Evolutionary conservation across 2,113 vertebrate species (phyloP).

Genomic region (Myiopsitta monachus): DNA sequence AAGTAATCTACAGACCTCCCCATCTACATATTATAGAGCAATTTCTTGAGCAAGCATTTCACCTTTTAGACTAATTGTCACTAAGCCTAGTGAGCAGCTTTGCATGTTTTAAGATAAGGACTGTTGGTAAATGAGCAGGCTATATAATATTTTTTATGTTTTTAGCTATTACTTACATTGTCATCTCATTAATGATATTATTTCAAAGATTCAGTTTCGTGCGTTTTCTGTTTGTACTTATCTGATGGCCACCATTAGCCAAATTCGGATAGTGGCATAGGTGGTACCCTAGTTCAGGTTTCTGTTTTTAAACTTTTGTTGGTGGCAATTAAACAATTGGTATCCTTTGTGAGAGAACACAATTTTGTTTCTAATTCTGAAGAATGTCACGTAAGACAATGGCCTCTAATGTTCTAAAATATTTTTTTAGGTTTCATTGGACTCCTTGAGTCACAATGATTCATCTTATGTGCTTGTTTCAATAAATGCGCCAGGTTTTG

Average conservation of each 20-base stretch:
- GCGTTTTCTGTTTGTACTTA: not conserved
- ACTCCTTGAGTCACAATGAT: not conserved
- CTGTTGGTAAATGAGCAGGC: not conserved
- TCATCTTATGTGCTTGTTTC: not conserved
- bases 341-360: not conserved
- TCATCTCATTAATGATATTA: not conserved
- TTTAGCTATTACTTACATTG: not conserved
- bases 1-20: not conserved
- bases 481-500: not conserved
- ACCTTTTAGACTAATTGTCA: not conserved
- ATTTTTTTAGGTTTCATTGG: not conserved
- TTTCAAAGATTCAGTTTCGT: not conserved
- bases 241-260: not conserved
- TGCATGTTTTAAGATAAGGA: not conserved
- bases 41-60: not conserved
- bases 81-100: not conserved
- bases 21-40: not conserved
- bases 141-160: not conserved
- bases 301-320: not conserved
- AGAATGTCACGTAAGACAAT: not conserved
- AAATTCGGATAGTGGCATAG: not conserved
- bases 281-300: not conserved
- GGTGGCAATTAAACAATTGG: not conserved
- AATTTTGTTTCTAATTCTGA: not conserved
- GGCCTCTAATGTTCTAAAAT: not conserved